Evolutionary conservation across 2,888 invertebrate genomes (phyloP).

Genomic region (Lucinisca nassula): DNA sequence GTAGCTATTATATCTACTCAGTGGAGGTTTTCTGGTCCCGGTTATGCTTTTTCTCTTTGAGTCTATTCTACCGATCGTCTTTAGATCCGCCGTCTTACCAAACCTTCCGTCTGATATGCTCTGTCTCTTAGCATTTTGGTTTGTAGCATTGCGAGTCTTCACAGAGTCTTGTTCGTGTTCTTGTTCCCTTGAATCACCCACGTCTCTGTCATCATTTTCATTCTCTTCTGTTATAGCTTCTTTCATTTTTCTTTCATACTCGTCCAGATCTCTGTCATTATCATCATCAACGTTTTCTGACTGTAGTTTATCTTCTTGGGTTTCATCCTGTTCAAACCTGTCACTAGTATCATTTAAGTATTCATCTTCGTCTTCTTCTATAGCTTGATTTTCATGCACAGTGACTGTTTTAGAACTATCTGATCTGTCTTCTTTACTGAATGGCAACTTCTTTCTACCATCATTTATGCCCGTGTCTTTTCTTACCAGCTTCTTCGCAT

Average conservation of each 20-base stretch:
- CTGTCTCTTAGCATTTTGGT: neutral
- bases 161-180: neutral
- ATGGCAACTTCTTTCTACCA: neutral
- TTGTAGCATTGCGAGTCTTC: neutral
- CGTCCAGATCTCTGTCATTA: neutral
- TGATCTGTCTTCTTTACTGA: slow-evolving; percentile 3
- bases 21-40: neutral
- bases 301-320: neutral
- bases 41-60: neutral
- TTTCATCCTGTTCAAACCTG: neutral
- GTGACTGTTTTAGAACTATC: slow-evolving; percentile 43
- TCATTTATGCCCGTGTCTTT: neutral
- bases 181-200: neutral
- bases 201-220: neutral
- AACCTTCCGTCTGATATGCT: neutral
- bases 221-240: neutral
- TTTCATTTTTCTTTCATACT: neutral
- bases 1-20: neutral
- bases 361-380: neutral
- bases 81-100: neutral
- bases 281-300: slow-evolving; percentile 8
- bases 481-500: neutral
- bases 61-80: neutral
- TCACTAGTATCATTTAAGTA: neutral
- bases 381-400: slow-evolving; percentile 13